Percentiles rank a stretch among this genome's conserved stretches.
phyloP scores from a whole-genome alignment of 2,888 invertebrate species.

The Coenonympha glycerion region DNA sequence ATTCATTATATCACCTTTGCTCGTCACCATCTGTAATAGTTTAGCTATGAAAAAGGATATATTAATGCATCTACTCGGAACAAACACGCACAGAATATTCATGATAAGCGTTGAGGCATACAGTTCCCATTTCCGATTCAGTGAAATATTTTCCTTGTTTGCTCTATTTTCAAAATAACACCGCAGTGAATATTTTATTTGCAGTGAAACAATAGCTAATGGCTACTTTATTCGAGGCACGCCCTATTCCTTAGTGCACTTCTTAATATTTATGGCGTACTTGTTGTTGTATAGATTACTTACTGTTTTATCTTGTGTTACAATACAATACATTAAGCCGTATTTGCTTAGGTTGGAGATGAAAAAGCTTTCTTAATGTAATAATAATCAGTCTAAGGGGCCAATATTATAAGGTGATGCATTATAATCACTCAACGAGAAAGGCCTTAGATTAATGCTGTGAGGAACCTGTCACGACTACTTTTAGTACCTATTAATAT shows the following conservation, averaged over 20 bases:
- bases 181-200: slow-evolving; percentile 14
- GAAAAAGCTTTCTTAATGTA: neutral
- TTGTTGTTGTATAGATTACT: slow-evolving; percentile 6
- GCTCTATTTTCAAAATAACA: neutral
- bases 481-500: no score
- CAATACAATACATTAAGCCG: neutral
- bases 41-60: no score
- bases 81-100: no score
- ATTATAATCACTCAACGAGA: no score
- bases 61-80: no score
- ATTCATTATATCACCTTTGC: no score
- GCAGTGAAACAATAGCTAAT: slow-evolving; percentile 15
- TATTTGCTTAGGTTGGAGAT: neutral
- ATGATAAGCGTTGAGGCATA: neutral
- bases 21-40: no score
- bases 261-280: slow-evolving; percentile 19
- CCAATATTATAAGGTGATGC: no score
- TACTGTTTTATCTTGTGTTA: neutral
- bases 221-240: slow-evolving; percentile 7
- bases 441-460: no score
- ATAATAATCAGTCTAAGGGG: no score
- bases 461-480: no score
- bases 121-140: neutral
- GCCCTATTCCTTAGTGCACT: slow-evolving; percentile 9
- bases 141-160: neutral